Evolutionary conservation across 2,113 vertebrate species (phyloP).

Genomic region (Vimba vimba): DNA sequence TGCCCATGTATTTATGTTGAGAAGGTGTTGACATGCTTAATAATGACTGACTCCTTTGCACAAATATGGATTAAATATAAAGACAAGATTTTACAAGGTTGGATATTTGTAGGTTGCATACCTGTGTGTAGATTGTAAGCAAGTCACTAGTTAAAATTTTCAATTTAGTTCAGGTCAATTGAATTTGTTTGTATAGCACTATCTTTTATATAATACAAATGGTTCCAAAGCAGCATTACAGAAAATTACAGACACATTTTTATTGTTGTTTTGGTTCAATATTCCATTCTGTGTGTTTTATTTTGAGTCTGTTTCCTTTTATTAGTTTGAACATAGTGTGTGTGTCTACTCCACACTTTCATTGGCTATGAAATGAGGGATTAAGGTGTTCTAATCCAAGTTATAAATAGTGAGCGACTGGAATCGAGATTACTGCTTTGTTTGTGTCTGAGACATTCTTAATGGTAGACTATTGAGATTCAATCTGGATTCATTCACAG

Average conservation of each 20-base stretch:
- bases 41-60: background rate
- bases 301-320: conserved; percentile 18
- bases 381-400: conserved; percentile 72
- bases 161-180: background rate
- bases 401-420: conserved; percentile 70
- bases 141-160: background rate
- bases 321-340: conserved; percentile 26
- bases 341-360: conserved; percentile 45
- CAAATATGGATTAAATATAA: background rate
- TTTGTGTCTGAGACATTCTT: conserved; percentile 37
- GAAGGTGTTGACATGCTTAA: background rate
- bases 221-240: background rate
- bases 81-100: background rate
- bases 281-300: background rate
- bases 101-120: background rate
- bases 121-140: background rate
- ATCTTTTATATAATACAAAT: background rate
- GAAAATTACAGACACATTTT: background rate
- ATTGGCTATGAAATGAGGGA: conserved; percentile 64
- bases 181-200: background rate
- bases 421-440: conserved; percentile 47
- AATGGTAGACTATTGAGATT: conserved; percentile 39
- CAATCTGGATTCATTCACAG: background rate
- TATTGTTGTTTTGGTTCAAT: background rate
- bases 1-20: background rate